phyloP scores from a whole-genome alignment of 1,140 invertebrate genomes.

The Melanaphis sacchari region DNA sequence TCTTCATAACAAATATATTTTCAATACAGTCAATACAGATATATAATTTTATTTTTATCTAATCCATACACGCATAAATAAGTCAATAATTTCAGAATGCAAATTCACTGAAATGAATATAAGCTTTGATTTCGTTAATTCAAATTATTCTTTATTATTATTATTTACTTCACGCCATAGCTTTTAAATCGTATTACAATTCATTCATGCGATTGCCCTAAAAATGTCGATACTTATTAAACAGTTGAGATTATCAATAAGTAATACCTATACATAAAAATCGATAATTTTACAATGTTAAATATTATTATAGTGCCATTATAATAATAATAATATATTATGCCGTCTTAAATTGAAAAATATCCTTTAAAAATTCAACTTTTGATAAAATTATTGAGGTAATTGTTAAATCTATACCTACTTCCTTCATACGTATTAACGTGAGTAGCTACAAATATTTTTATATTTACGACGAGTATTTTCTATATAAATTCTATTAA shows the following conservation, averaged over 20 bases:
- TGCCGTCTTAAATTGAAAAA: background rate
- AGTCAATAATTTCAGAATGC: background rate
- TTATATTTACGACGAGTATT: background rate
- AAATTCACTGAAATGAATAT: background rate
- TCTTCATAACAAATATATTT: background rate
- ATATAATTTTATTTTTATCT: background rate
- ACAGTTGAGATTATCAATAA: background rate
- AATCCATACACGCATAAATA: background rate
- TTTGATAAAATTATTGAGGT: background rate
- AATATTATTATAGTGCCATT: background rate
- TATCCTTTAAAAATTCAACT: background rate
- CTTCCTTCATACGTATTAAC: background rate
- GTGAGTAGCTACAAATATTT: background rate
- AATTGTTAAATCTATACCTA: background rate
- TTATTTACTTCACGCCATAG: background rate
- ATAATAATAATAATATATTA: background rate
- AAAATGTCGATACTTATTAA: slow-evolving; percentile 12
- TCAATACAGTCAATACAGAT: background rate
- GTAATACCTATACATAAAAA: background rate
- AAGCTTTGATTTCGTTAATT: background rate
- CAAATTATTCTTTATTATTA: background rate
- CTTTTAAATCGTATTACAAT: background rate
- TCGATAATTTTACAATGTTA: background rate
- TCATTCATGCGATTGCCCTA: background rate
- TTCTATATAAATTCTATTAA: background rate